Evolutionary conservation across 2,113 vertebrate species (phyloP).

Genomic region (Terrapene triunguis): DNA sequence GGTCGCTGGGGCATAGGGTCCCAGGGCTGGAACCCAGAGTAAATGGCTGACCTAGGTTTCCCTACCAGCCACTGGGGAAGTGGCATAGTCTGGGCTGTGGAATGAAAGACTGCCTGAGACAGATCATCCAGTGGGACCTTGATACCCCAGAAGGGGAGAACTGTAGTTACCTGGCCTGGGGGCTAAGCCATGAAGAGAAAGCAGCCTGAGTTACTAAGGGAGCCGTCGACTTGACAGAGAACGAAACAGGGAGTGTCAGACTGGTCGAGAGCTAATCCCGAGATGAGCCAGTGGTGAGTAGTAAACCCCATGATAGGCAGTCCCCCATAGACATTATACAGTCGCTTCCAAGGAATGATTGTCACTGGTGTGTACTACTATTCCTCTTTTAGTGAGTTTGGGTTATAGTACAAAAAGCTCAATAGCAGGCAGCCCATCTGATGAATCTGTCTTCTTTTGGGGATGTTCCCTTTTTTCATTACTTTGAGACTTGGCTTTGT

Average conservation of each 20-base stretch:
- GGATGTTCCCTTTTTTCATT: neutral
- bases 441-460: neutral
- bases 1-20: neutral
- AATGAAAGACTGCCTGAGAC: neutral
- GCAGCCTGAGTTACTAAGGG: neutral
- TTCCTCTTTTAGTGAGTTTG: fast-evolving
- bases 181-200: neutral
- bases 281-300: neutral
- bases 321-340: fast-evolving
- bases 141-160: neutral
- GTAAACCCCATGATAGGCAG: neutral
- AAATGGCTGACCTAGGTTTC: neutral
- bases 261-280: neutral
- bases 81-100: neutral
- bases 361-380: fast-evolving
- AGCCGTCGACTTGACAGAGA: neutral
- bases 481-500: neutral
- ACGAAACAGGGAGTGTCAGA: neutral
- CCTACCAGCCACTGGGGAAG: neutral
- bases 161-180: neutral
- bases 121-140: neutral
- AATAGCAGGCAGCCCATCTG: fast-evolving
- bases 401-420: fast-evolving
- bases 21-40: neutral
- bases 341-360: fast-evolving